Evolutionary conservation across 2,113 vertebrate genomes (phyloP), one percentile per base, ranked within the genome.

Genomic region (Abramis brama): DNA sequence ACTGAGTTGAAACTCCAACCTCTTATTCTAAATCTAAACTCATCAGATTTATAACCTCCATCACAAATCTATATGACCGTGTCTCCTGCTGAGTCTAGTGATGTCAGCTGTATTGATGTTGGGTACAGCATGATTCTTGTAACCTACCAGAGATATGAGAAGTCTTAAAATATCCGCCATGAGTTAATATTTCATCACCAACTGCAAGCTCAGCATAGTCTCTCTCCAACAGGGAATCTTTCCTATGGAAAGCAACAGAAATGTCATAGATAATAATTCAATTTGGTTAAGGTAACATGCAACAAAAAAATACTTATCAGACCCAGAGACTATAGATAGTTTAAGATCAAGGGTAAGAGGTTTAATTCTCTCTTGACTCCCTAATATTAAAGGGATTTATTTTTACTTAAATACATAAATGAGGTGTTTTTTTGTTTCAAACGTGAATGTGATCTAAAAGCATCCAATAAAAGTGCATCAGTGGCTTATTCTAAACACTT

Each of bases 111-210:
- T 76, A 71, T 55, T 78, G 13, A 77, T 62, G 62, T 73, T 74
- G 62, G 50, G 12, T 43, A 33, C 47, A 27, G 55, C 77, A 64
- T 59, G 73, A 57, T 25, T 62, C 52, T 76, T 3, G n/a, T 17
- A 73, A 55, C 15, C 25, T 71, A 83, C 60, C 43, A 62, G 64
- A 59, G 30, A 71, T 30, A 60, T 64, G 77, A 55, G 79, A 57
- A 52, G 79, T 85, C 83, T 85, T 87, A 83, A 87, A 87, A 86
- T 83, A 87, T 71, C 86, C 21, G 6, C 64, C 27, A 43, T 64
- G 64, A 85, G 75, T 83, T 79, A 87, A 87, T 87, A 82, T 87
- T 87, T 85, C 57, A 89, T 84, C 55, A 59, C 23, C 43, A 68
- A 71, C 73, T 52, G 77, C 85, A 83, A 73, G 45, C 55, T 79